Evolutionary conservation across 2,888 invertebrate species (phyloP), one percentile per base, ranked within the genome.

Genomic region (Eupsilia transversa): DNA sequence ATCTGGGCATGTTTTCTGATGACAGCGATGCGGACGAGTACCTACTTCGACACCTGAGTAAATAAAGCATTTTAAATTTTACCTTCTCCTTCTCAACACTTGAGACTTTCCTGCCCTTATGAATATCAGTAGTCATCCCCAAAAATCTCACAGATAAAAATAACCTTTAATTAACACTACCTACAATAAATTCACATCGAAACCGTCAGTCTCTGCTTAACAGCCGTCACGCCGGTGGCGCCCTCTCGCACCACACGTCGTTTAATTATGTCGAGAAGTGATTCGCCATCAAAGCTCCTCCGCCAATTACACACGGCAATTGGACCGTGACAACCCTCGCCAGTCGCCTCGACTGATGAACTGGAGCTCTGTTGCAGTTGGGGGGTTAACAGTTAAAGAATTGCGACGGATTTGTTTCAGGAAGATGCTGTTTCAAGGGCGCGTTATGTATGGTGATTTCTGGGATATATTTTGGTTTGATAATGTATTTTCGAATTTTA

Each of bases 211-310:
- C 60, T 68, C 64, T 74, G 59, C 46, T 76, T 35, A 66, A 52
- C 68, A 52, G 23, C 52, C 65, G 63, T 46, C 54, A 56, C 74
- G 63, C 56, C 33, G 52, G 66, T 64, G 74, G 64, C 70, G 64
- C 69, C 64, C 74, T 65, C 80, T 72, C 72, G 52, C 64, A 33
- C 77, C 77, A 83, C 80, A 84, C 86, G 75, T 83, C 89, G 90
- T 89, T 91, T 92, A 92, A 93, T 92, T 92, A 92, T 91, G 86
- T 86, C 87, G 86, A 89, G 89, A 90, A 91, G 90, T 91, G 92
- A 93, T 91, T 92, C 90, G 60, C 87, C 87, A 88, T 89, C 91
- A 89, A 87, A 88, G 89, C 86, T 82, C 83, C 88, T 81, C 83
- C 85, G 84, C 89, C 84, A 91, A 91, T 92, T 91, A 91, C 89